phyloP scores from a whole-genome alignment of 2,888 invertebrate species.

The Leptopilina drosophilae region DNA sequence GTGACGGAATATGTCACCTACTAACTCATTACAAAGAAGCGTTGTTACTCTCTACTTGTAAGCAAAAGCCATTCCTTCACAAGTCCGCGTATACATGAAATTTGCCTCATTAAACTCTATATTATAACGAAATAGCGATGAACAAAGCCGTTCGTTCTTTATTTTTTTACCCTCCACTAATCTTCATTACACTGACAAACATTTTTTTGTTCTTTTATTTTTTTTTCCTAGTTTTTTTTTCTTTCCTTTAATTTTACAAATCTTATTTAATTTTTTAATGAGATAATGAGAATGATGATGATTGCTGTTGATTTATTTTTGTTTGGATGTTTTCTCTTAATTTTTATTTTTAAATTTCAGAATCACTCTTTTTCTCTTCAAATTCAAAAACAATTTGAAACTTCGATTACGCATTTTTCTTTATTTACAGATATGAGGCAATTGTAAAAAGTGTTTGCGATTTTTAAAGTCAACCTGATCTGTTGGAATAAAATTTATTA shows the following conservation, averaged over 20 bases:
- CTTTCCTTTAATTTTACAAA: too few relatives aligned
- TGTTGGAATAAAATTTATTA: slow-evolving; percentile 8
- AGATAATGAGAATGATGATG: too few relatives aligned
- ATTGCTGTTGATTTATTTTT: too few relatives aligned
- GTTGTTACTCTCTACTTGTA: slow-evolving; percentile 9
- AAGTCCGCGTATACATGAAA: neutral
- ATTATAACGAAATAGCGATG: neutral
- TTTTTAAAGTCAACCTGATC: slow-evolving; percentile 14
- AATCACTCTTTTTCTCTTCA: too few relatives aligned
- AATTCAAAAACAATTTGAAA: neutral
- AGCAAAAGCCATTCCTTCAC: slow-evolving; percentile 5
- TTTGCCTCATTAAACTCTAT: slow-evolving; percentile 14
- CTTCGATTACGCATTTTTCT: neutral
- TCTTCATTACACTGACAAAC: neutral
- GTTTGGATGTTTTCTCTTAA: too few relatives aligned
- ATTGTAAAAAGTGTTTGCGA: neutral
- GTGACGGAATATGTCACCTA: slow-evolving; percentile 26
- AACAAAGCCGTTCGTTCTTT: neutral
- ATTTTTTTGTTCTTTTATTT: neutral
- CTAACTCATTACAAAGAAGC: slow-evolving; percentile 30
- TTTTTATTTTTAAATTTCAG: too few relatives aligned
- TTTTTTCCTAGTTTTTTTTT: neutral
- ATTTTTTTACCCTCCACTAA: neutral
- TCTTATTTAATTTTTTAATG: too few relatives aligned
- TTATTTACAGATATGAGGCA: neutral